A percentile compares a stretch with the other conserved stretches of the same genome.
These are phyloP conservation scores for Diplazon laetatorius DNA, from an alignment of 2,888 invertebrate genomes.

Conservation along the genomic window DNA sequence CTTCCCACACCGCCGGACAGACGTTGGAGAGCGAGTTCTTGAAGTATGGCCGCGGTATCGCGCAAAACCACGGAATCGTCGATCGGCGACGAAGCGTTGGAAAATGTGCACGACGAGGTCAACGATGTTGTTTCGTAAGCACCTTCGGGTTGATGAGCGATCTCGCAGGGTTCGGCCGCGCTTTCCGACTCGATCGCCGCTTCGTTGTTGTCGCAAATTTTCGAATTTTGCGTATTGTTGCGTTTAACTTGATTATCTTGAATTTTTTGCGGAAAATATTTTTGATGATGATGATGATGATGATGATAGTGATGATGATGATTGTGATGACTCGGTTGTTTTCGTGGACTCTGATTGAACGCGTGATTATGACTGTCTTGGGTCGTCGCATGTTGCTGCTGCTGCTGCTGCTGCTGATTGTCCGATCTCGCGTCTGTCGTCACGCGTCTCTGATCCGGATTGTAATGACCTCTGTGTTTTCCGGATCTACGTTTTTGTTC, in stretches of 20 bases:
- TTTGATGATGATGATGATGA: slow-evolving; percentile 63
- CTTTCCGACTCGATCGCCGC: slow-evolving; percentile 78
- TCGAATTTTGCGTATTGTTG: slow-evolving; percentile 67
- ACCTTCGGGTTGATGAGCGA: slow-evolving; percentile 78
- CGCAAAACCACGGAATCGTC: slow-evolving; percentile 77
- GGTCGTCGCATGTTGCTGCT: too few relatives aligned
- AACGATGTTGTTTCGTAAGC: slow-evolving; percentile 76
- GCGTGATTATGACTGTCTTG: slow-evolving; percentile 68
- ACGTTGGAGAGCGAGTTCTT: slow-evolving; percentile 79
- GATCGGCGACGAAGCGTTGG: slow-evolving; percentile 75
- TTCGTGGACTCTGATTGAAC: slow-evolving; percentile 71
- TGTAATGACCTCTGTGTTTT: slow-evolving; percentile 65
- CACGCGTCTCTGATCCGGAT: slow-evolving; percentile 64
- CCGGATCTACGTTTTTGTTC: slow-evolving; percentile 65
- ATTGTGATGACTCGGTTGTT: slow-evolving; percentile 67
- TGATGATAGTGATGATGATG: slow-evolving; percentile 61
- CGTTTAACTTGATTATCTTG: slow-evolving; percentile 70
- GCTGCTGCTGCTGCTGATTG: slow-evolving; percentile 61
- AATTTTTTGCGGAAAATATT: slow-evolving; percentile 70
- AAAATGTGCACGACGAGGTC: slow-evolving; percentile 74
- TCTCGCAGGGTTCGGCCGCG: slow-evolving; percentile 79
- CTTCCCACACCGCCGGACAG: slow-evolving; percentile 77
- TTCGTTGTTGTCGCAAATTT: slow-evolving; percentile 71
- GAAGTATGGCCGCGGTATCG: slow-evolving; percentile 79
- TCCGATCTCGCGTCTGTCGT: slow-evolving; percentile 57